phyloP scores from a whole-genome alignment of 2,797 vertebrate species.

The Naso thynnoides region DNA sequence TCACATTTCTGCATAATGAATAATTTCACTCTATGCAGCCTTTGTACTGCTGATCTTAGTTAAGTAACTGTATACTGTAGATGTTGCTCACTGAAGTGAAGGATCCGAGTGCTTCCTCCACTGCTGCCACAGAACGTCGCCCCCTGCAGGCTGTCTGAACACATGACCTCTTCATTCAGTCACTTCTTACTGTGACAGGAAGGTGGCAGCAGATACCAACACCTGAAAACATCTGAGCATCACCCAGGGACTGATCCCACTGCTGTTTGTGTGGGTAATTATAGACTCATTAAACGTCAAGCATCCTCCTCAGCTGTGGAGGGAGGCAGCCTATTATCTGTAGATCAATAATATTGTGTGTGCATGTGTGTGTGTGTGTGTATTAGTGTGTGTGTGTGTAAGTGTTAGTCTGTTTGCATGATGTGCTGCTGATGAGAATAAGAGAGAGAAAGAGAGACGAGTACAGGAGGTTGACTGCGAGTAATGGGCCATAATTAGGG shows the following conservation, averaged over 20 bases:
- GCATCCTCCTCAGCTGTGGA: slow-evolving; percentile 57
- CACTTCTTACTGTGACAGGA: slow-evolving; percentile 1
- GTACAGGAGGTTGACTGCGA: slow-evolving; percentile 59
- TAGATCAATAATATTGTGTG: slow-evolving; percentile 56
- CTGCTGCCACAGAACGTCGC: slow-evolving; percentile 21
- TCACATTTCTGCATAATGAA: too few relatives aligned
- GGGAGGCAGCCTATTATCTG: slow-evolving; percentile 60
- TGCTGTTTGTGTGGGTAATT: slow-evolving; percentile 61
- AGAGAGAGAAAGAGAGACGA: slow-evolving; percentile 20
- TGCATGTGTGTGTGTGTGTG: slow-evolving; percentile 20
- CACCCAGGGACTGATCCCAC: slow-evolving; percentile 18
- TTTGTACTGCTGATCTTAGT: too few relatives aligned
- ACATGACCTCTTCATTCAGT: not conserved
- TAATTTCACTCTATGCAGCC: too few relatives aligned
- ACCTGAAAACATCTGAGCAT: slow-evolving; percentile 5
- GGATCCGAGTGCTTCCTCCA: not conserved
- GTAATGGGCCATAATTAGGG: slow-evolving; percentile 76
- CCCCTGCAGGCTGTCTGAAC: slow-evolving; percentile 39
- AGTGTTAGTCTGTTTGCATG: not conserved
- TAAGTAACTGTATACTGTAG: too few relatives aligned
- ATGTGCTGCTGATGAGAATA: slow-evolving; percentile 31
- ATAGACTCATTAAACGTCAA: slow-evolving; percentile 68
- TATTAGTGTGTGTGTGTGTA: slow-evolving; percentile 7
- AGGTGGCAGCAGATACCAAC: slow-evolving; percentile 76
- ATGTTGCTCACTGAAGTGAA: too few relatives aligned